Evolutionary conservation across 2,888 invertebrate species (phyloP), one percentile per base, ranked within the genome.

Genomic region (Agrilus mali): DNA sequence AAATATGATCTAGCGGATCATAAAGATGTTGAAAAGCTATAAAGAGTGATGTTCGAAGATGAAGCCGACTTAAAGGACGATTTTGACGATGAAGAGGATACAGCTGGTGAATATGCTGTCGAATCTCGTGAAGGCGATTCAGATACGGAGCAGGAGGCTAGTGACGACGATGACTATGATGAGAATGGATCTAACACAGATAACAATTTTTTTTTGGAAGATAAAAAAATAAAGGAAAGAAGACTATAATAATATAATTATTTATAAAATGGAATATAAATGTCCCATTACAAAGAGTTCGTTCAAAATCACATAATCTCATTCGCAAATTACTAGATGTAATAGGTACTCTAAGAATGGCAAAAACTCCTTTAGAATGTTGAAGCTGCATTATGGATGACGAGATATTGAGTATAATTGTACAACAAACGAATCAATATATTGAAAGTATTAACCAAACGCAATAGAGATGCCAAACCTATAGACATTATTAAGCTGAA

Each of bases 381-480:
- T 42, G 32, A 38, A 42, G 13, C 14, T 38, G 38, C 36, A 40
- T 55, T 22, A 47, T 53, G 38, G 38, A 46, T 31, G 38, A 45
- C 33, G 44, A 47, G 17, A 49, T 55, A 38, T 38, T 55, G 13
- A 46, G 51, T 22, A 45, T 48, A 10, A 50, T 55, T 17, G 50
- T 55, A n/a, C 41, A 33, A 37, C 49, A 47, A 42, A n/a, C n/a
- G n/a, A n/a, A n/a, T n/a, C n/a, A n/a, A n/a, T n/a, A n/a, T n/a
- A n/a, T n/a, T n/a, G n/a, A n/a, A n/a, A n/a, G n/a, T n/a, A n/a
- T n/a, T n/a, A n/a, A n/a, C n/a, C n/a, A n/a, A n/a, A n/a, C n/a
- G n/a, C n/a, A n/a, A n/a, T n/a, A n/a, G n/a, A n/a, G n/a, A n/a
- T n/a, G n/a, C n/a, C n/a, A n/a, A n/a, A n/a, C n/a, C n/a, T n/a